phyloP scores from a whole-genome alignment of 1,140 invertebrate species.

The Panonychus citri region DNA sequence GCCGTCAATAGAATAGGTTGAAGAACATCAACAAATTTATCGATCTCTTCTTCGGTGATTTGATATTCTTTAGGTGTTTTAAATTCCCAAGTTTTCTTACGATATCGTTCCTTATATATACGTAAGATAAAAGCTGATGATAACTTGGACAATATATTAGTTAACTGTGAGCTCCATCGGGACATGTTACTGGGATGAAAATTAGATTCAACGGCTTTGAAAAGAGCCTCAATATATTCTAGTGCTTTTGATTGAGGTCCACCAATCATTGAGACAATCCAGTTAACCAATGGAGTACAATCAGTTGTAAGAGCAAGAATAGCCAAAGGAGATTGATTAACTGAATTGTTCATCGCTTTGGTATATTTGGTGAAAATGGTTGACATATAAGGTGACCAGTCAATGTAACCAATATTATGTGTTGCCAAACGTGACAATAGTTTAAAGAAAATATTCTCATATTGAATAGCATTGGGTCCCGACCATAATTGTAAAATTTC shows the following conservation, averaged over 20 bases:
- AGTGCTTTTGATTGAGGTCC: slow-evolving; percentile 30
- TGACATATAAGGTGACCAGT: slow-evolving; percentile 61
- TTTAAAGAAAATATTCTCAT: slow-evolving; percentile 46
- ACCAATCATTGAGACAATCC: slow-evolving; percentile 41
- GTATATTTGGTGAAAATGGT: slow-evolving; percentile 56
- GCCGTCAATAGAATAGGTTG: slow-evolving; percentile 40
- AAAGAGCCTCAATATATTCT: slow-evolving; percentile 48
- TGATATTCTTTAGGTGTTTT: slow-evolving; percentile 38
- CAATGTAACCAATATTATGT: slow-evolving; percentile 53
- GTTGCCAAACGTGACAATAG: slow-evolving; percentile 45
- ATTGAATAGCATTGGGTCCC: slow-evolving; percentile 40
- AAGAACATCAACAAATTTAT: slow-evolving; percentile 49
- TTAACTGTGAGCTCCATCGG: slow-evolving; percentile 32
- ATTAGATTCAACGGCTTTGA: slow-evolving; percentile 62
- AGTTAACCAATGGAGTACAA: slow-evolving; percentile 33
- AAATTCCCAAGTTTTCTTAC: slow-evolving; percentile 37
- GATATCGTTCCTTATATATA: slow-evolving; percentile 37
- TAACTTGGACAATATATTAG: slow-evolving; percentile 19
- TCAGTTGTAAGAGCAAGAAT: slow-evolving; percentile 19
- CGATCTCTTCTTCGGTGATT: slow-evolving; percentile 54
- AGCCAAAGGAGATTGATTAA: slow-evolving; percentile 43
- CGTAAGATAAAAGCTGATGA: slow-evolving; percentile 31
- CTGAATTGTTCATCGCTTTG: slow-evolving; percentile 41
- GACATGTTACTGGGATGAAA: slow-evolving; percentile 69
- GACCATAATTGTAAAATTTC: slow-evolving; percentile 57